phyloP scores from a whole-genome alignment of 2,797 vertebrate genomes.

The Eulemur rubriventer region DNA sequence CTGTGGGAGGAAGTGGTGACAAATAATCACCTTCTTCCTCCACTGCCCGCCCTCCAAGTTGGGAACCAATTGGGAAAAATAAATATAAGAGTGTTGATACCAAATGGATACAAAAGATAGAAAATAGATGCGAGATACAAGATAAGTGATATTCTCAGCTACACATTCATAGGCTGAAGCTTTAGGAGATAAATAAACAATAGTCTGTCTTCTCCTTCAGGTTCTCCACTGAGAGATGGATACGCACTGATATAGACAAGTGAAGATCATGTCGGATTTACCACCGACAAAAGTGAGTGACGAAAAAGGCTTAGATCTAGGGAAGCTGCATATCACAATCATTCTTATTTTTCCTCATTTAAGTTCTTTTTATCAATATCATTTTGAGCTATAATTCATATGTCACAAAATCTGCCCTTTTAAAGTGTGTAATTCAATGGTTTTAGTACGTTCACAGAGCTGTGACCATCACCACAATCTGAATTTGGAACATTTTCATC shows the following conservation, averaged over 20 bases:
- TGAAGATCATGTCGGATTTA: neutral
- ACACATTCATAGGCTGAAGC: neutral
- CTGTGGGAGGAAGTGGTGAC: rapidly evolving
- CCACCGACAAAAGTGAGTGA: neutral
- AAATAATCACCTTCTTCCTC: neutral
- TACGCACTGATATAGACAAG: neutral
- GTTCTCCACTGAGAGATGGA: neutral
- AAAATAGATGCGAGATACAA: neutral
- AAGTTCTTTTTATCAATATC: neutral
- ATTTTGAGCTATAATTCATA: neutral
- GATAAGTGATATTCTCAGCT: neutral
- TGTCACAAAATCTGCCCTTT: neutral
- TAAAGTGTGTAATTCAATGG: neutral
- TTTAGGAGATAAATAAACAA: neutral
- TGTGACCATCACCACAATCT: neutral
- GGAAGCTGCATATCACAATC: neutral
- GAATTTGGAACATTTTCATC: neutral
- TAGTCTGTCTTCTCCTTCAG: neutral
- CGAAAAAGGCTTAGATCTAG: neutral
- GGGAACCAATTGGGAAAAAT: neutral
- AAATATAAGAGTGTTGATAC: neutral
- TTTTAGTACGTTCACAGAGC: neutral
- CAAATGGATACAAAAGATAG: neutral
- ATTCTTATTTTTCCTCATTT: neutral
- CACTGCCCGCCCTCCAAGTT: neutral